phyloP scores from a whole-genome alignment of 2,888 invertebrate species.

The Synanthedon myopaeformis region DNA sequence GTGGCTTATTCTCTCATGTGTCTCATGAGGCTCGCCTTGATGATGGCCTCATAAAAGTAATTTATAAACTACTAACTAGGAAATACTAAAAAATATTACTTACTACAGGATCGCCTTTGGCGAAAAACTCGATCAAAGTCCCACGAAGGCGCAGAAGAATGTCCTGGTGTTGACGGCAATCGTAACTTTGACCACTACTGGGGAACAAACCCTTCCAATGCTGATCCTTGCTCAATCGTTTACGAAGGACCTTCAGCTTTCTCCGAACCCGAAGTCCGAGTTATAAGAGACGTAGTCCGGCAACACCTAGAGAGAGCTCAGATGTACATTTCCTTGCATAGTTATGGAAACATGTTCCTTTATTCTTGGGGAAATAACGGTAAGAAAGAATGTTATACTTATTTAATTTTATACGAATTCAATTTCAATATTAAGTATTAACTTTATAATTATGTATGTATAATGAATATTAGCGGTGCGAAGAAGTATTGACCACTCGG shows the following conservation, averaged over 20 bases:
- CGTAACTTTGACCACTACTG: conserved; percentile 81
- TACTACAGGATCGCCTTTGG: conserved; percentile 73
- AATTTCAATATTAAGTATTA: too few species aligned
- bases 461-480: too few species aligned
- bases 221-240: conserved; percentile 70
- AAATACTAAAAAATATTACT: too few species aligned
- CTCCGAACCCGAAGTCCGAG: conserved; percentile 75
- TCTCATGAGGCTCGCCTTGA: too few species aligned
- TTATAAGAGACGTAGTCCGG: conserved; percentile 71
- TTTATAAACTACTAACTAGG: too few species aligned
- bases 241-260: conserved; percentile 75
- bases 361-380: conserved; percentile 79
- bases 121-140: conserved; percentile 75
- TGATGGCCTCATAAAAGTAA: too few species aligned
- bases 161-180: conserved; percentile 82
- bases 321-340: conserved; percentile 81
- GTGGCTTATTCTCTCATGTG: too few species aligned
- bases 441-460: too few species aligned
- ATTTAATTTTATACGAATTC: too few species aligned
- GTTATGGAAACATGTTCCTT: conserved; percentile 77
- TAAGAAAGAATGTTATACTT: conserved; percentile 13
- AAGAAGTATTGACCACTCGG: too few species aligned
- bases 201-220: conserved; percentile 65
- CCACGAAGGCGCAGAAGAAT: conserved; percentile 46
- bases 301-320: conserved; percentile 57